phyloP scores from a whole-genome alignment of 2,113 vertebrate species.

The Prochilodus magdalenae region DNA sequence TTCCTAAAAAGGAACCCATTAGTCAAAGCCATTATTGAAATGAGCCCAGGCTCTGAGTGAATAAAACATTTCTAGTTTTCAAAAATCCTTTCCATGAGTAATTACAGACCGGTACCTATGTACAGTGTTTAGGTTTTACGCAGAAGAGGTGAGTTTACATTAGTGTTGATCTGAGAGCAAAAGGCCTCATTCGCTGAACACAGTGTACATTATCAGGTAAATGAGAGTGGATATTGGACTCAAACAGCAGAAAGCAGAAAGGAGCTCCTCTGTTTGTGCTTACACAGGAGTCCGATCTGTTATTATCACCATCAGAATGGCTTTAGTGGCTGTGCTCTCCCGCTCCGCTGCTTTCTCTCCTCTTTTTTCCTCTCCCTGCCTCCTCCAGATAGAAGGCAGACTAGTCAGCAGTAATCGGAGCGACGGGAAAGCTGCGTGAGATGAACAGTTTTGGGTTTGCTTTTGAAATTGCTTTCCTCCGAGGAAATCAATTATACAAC shows the following conservation, averaged over 20 bases:
- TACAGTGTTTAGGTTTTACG: conserved; percentile 34
- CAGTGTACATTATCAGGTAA: conserved; percentile 29
- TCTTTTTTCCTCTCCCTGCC: conserved; percentile 34
- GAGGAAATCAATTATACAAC: conserved; percentile 46
- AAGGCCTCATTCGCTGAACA: conserved; percentile 7
- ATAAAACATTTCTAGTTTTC: conserved; percentile 42
- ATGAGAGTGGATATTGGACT: conserved; percentile 24
- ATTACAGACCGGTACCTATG: conserved; percentile 30
- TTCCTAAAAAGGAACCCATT: conserved; percentile 44
- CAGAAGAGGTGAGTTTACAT: conserved; percentile 41
- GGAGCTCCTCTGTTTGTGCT: conserved; percentile 1
- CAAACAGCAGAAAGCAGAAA: conserved; percentile 15
- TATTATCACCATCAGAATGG: conserved; percentile 49
- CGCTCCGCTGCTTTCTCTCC: conserved; percentile 2
- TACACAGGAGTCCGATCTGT: conserved; percentile 44
- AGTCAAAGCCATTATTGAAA: conserved; percentile 42
- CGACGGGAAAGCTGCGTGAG: conserved; percentile 7
- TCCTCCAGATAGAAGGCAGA: conserved; percentile 51
- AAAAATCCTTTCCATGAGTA: conserved; percentile 35
- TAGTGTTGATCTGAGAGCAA: background rate
- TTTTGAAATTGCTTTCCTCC: conserved; percentile 48
- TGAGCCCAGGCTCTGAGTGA: conserved; percentile 31
- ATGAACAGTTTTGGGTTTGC: conserved; percentile 31
- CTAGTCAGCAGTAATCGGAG: conserved; percentile 55
- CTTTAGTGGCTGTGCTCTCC: conserved; percentile 31